A percentile compares a stretch with the other conserved stretches of the same genome.
phyloP scores from a whole-genome alignment of 2,888 invertebrate species.

The Tenthredo mesomela region DNA sequence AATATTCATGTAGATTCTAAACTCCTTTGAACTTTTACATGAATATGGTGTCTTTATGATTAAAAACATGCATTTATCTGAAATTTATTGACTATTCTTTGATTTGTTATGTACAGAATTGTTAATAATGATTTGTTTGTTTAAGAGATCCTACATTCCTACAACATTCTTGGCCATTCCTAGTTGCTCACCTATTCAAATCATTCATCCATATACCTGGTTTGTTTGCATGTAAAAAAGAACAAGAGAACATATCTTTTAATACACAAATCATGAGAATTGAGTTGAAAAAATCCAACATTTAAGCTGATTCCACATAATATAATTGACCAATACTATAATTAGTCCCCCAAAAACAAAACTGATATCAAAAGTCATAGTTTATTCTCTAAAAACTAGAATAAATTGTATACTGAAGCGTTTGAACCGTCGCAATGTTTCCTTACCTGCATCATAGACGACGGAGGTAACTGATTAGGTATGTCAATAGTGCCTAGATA shows the following conservation, averaged over 20 bases:
- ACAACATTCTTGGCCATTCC: neutral
- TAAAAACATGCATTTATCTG: neutral
- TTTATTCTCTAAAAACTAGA: neutral
- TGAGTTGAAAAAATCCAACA: neutral
- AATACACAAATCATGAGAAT: neutral
- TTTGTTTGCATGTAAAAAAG: neutral
- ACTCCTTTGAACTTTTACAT: neutral
- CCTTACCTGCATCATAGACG: constrained; percentile 83
- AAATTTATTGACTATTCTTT: neutral
- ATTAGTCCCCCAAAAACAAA: neutral
- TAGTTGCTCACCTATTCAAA: neutral
- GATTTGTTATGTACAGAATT: neutral
- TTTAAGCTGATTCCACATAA: too few relatives aligned
- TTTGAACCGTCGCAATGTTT: neutral
- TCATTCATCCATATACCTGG: neutral
- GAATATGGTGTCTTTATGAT: neutral
- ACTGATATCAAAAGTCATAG: neutral
- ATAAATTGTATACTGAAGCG: neutral
- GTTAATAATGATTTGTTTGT: neutral
- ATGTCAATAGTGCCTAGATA: constrained; percentile 98
- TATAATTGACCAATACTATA: neutral
- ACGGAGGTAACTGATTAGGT: constrained; percentile 89
- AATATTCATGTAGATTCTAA: neutral
- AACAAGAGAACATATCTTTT: neutral
- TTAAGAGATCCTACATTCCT: neutral